Base-by-base conservation (phyloP, 2,797 vertebrate genomes). In the Paguma larvata region DNA sequence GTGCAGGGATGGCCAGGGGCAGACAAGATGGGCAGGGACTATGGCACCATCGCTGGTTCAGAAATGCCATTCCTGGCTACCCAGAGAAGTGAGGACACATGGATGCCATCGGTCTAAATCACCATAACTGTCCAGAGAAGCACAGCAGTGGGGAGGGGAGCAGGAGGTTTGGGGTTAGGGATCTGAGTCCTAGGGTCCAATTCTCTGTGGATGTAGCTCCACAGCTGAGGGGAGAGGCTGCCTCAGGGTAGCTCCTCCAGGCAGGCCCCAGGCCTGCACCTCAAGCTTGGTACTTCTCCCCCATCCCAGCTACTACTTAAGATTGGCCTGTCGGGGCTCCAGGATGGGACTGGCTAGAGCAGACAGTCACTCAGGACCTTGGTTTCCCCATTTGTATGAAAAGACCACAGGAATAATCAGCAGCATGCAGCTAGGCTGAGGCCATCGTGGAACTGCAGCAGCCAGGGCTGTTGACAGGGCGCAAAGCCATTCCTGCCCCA, bases 21-120 rank as follows among this genome's bases (percentile, higher is more conserved):
- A 21, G 79, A 56, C 59, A 85, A 80, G 93, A 73, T 13, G 14
- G 94, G 89, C 38, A 18, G 93, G 85, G 72, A 46, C 56, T 73
- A 30, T 15, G n/a, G 30, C 0, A 6, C 10, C 1, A 2, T 25
- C 46, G 15, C 87, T 68, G 86, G 80, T 32, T 87, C 84, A 53
- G 79, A 90, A 96, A 93, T 18, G 56, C 79, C 68, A 85, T 59
- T 92, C 46, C 77, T 68, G 75, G 80, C 16, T 23, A 25, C 46
- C 30, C 38, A 2, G 5, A 85, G 70, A 75, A 73, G 70, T 46
- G 34, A 68, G 62, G 68, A 78, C 15, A n/a, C 78, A 65, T 0
- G 9, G 63, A 48, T 1, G 30, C 38, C 15, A 0, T 6, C 4
- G 5, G 63, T 51, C 88, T 80, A 70, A 48, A 48, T 63, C 77